Conservation (phyloP, 2,888 invertebrate species). For the Drosophila kokeensis region DNA sequence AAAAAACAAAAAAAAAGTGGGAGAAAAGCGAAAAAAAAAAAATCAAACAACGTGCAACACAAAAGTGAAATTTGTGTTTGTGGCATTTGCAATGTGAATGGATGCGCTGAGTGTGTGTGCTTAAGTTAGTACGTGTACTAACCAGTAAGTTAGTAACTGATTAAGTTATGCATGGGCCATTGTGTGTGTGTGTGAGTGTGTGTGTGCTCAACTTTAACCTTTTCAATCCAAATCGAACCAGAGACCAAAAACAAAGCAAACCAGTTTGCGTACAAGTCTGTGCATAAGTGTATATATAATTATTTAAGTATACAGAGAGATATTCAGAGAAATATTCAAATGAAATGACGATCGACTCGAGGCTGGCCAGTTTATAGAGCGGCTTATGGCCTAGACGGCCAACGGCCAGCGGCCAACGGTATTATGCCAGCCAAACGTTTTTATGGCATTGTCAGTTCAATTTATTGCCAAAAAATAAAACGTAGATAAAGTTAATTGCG, state of each 20-base stretch:
- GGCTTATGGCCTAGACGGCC: conserved; percentile 73
- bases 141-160: background rate
- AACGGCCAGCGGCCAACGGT: conserved; percentile 61
- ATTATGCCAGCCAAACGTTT: conserved; percentile 57
- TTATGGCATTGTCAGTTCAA: conserved; percentile 40
- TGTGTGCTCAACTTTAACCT: conserved; percentile 64
- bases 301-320: conserved; percentile 9
- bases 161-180: conserved; percentile 22
- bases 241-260: conserved; percentile 44
- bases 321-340: conserved; percentile 38
- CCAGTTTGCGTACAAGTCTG: conserved; percentile 51
- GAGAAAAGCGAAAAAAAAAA: conserved; percentile 6
- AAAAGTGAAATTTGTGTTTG: conserved; percentile 68
- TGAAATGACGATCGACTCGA: conserved; percentile 42
- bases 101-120: conserved; percentile 26
- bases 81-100: conserved; percentile 48
- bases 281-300: conserved; percentile 27
- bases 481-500: conserved; percentile 42
- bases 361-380: conserved; percentile 59
- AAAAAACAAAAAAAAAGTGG: conserved; percentile 43
- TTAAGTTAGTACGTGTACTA: conserved; percentile 54
- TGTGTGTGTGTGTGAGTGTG: conserved; percentile 7
- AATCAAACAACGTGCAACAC: conserved; percentile 40
- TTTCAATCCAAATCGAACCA: conserved; percentile 26
- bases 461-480: conserved; percentile 49